Conservation (phyloP, 2,797 vertebrate species). For the Propithecus perrieri region DNA sequence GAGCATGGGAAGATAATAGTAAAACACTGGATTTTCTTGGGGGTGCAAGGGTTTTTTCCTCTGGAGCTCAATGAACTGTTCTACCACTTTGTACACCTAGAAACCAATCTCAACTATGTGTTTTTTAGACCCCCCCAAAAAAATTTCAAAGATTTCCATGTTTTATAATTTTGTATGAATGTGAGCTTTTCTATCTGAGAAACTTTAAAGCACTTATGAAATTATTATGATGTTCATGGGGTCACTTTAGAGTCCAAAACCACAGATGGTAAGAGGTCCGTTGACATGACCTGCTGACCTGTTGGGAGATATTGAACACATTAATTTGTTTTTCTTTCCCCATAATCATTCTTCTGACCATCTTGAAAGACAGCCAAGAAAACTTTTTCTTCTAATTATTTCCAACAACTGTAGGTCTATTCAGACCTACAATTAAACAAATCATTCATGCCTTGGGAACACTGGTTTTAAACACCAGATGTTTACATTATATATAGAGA, state of each 20-base stretch:
- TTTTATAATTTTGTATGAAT: not conserved
- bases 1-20: not conserved
- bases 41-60: not conserved
- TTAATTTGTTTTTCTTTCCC: constrained; percentile 9
- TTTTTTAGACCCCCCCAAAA: not conserved
- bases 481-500: not conserved
- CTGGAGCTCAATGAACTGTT: not conserved
- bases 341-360: not conserved
- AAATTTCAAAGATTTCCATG: not conserved
- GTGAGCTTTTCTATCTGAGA: constrained; percentile 24
- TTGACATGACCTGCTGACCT: constrained; percentile 28
- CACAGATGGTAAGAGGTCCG: not conserved
- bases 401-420: constrained; percentile 20
- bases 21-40: not conserved
- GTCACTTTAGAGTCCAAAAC: not conserved
- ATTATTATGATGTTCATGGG: not conserved
- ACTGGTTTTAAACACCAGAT: constrained; percentile 38
- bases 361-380: constrained; percentile 48
- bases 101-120: not conserved
- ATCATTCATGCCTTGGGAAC: not conserved
- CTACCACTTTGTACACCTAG: not conserved
- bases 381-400: constrained; percentile 59
- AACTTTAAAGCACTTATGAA: constrained; percentile 28
- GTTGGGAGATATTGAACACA: not conserved
- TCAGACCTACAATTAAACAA: constrained; percentile 39